Conservation (phyloP, 2,888 invertebrate genomes). For the Campoplex capitator region DNA sequence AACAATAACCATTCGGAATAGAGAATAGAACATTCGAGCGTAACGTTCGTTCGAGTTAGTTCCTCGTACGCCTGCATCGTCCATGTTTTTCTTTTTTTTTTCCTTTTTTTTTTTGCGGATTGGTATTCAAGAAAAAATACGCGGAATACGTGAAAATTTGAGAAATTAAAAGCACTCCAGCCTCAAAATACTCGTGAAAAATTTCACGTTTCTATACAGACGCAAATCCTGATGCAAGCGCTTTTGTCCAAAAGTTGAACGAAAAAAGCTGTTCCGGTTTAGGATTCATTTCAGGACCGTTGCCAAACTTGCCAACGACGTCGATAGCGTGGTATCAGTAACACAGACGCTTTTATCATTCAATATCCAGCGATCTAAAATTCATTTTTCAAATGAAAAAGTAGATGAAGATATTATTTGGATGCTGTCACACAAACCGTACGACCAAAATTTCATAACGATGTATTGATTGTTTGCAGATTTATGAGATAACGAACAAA, state of each 20-base stretch:
- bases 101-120: conserved; percentile 4
- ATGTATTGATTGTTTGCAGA: neutral
- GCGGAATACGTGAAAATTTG: neutral
- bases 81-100: neutral
- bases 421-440: no score
- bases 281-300: neutral
- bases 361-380: no score
- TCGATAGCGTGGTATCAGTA: no score
- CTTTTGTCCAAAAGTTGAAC: neutral
- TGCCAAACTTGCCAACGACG: neutral
- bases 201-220: neutral
- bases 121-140: conserved; percentile 38
- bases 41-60: conserved; percentile 30
- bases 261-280: neutral
- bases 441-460: neutral
- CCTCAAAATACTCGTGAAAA: neutral
- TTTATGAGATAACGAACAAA: neutral
- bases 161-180: neutral
- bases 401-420: no score
- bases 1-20: conserved; percentile 56
- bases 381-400: no score
- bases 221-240: neutral
- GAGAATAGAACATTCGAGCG: conserved; percentile 25
- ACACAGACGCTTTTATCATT: no score
- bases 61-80: conserved; percentile 6